These are phyloP conservation scores for Cantharis rufa DNA, from an alignment of 2,888 invertebrate species.

Conservation along the genomic window DNA sequence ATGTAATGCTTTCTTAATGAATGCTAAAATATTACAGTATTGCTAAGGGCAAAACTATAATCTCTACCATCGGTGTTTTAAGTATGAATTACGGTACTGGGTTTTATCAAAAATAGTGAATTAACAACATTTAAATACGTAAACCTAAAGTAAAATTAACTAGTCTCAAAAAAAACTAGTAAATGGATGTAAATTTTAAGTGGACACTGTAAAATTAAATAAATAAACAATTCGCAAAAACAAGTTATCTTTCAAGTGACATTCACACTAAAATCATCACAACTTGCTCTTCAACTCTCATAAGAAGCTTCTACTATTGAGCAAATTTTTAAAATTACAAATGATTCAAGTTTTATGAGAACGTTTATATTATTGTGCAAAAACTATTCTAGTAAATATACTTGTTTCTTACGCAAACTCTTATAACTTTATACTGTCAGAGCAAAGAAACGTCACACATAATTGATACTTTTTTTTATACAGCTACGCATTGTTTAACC, in stretches of 20 bases:
- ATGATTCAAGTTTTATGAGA: neutral
- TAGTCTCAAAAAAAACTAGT: neutral
- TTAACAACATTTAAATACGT: neutral
- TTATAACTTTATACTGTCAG: slow-evolving; percentile 11
- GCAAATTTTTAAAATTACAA: neutral
- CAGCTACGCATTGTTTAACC: neutral
- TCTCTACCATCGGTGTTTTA: neutral
- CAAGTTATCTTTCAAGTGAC: slow-evolving; percentile 1
- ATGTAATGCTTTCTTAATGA: neutral
- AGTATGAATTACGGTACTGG: neutral
- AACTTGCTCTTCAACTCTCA: neutral
- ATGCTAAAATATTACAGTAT: neutral
- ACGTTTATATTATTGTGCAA: neutral
- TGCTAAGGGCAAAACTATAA: neutral
- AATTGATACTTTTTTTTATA: neutral
- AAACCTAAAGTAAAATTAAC: neutral
- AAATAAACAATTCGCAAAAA: neutral
- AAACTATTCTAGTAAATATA: neutral
- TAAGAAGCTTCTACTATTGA: neutral
- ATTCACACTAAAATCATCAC: neutral
- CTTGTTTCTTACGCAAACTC: neutral
- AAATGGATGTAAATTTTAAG: neutral
- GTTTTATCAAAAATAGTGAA: neutral
- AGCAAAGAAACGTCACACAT: slow-evolving; percentile 2
- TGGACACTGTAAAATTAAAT: neutral